phyloP scores from a whole-genome alignment of 1,140 invertebrate species.

The Drosophila gunungcola region DNA sequence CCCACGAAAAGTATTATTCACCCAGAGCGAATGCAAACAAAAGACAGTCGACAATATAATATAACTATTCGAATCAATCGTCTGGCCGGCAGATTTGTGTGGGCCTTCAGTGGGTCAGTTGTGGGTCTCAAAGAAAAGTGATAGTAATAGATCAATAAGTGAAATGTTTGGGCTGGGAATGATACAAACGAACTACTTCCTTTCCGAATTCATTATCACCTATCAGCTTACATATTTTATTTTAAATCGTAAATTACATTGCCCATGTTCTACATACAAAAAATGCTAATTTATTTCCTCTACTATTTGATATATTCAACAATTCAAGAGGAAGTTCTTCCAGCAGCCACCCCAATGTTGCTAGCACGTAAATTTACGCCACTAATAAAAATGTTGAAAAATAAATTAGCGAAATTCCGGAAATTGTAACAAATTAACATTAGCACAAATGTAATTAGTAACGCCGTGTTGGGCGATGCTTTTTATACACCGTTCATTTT shows the following conservation, averaged over 20 bases:
- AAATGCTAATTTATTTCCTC: slow-evolving; percentile 56
- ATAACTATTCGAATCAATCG: slow-evolving; percentile 37
- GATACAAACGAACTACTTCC: background rate
- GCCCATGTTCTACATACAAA: slow-evolving; percentile 13
- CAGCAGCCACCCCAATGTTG: slow-evolving; percentile 38
- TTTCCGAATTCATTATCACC: background rate
- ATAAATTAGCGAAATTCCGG: slow-evolving; percentile 83
- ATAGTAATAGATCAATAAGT: slow-evolving; percentile 39
- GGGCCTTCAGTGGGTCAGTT: slow-evolving; percentile 56
- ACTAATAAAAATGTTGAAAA: slow-evolving; percentile 77
- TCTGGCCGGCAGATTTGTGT: slow-evolving; percentile 36
- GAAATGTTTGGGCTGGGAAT: background rate
- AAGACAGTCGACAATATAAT: slow-evolving; percentile 29
- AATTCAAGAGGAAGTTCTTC: slow-evolving; percentile 63
- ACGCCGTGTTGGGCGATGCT: slow-evolving; percentile 49
- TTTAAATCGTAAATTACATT: slow-evolving; percentile 2
- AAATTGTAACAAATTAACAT: slow-evolving; percentile 84
- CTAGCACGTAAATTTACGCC: slow-evolving; percentile 65
- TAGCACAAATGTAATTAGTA: slow-evolving; percentile 80
- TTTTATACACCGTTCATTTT: slow-evolving; percentile 17
- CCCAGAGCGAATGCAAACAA: slow-evolving; percentile 25
- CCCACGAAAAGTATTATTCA: slow-evolving; percentile 62
- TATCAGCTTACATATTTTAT: background rate
- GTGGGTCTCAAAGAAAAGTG: slow-evolving; percentile 47
- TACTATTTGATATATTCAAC: slow-evolving; percentile 27